These are phyloP conservation scores for Triplophysa yarkandensis DNA, from an alignment of 2,797 vertebrate genomes.

Conservation along the genomic window DNA sequence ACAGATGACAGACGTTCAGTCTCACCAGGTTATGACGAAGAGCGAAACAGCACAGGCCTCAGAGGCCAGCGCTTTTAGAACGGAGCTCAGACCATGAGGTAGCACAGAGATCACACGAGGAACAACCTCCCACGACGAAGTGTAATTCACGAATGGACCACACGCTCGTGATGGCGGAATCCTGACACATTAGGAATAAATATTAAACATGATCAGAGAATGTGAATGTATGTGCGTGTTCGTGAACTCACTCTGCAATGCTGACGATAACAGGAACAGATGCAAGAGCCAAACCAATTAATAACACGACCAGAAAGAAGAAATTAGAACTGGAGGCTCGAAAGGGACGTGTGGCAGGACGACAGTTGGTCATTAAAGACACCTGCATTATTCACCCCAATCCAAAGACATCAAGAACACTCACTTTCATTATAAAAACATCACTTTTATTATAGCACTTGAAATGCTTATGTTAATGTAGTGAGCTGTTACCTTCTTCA, in stretches of 20 bases:
- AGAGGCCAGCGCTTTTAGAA: conserved; percentile 78
- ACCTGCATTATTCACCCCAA: conserved; percentile 67
- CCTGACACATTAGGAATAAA: conserved; percentile 65
- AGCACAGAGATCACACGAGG: conserved; percentile 72
- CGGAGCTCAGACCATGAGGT: conserved; percentile 61
- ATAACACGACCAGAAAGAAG: conserved; percentile 89
- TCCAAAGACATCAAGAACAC: not conserved
- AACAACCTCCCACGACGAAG: conserved; percentile 84
- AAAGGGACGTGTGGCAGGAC: conserved; percentile 84
- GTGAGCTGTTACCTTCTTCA: conserved; percentile 86
- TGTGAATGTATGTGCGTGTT: not conserved
- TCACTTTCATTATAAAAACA: no score
- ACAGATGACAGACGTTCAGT: conserved; percentile 1
- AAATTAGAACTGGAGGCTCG: conserved; percentile 93
- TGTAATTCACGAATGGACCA: conserved; percentile 86
- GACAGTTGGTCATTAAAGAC: conserved; percentile 84
- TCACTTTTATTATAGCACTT: not conserved
- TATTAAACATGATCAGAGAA: not conserved
- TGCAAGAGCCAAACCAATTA: conserved; percentile 88
- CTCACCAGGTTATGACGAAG: conserved; percentile 87
- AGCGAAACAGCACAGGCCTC: conserved; percentile 91
- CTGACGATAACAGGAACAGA: conserved; percentile 84
- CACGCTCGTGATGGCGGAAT: conserved; percentile 87
- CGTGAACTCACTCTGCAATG: conserved; percentile 81
- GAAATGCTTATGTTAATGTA: not conserved